Evolutionary conservation across 2,113 vertebrate species (phyloP).

Genomic region (Ceyx melanurus): DNA sequence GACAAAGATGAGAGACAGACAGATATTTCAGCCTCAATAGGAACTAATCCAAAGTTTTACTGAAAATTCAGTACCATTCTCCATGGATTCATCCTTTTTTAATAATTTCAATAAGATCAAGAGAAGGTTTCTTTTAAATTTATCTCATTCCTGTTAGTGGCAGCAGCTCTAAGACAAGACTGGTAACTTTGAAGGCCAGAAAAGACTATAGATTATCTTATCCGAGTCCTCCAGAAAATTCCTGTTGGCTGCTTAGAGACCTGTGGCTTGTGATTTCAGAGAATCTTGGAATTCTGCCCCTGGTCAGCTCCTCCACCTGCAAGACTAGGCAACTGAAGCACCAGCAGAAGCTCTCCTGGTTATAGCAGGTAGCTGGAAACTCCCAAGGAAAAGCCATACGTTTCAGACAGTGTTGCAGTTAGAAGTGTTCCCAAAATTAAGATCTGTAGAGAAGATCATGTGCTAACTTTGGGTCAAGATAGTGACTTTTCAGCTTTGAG

Average conservation of each 20-base stretch:
- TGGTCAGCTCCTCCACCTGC: neutral
- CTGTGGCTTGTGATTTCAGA: neutral
- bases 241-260: neutral
- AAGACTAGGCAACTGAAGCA: neutral
- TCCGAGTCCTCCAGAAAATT: neutral
- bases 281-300: neutral
- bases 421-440: neutral
- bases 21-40: slow-evolving; percentile 45
- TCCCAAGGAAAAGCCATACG: neutral
- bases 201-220: neutral
- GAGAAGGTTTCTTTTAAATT: neutral
- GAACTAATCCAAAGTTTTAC: slow-evolving; percentile 54
- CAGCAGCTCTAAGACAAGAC: neutral
- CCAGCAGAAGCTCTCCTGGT: neutral
- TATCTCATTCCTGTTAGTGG: neutral
- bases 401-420: neutral
- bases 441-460: neutral
- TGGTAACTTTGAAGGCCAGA: neutral
- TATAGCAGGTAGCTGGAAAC: neutral
- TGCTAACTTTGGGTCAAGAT: neutral
- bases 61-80: slow-evolving; percentile 15
- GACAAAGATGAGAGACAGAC: slow-evolving; percentile 51
- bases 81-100: neutral
- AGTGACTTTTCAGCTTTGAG: neutral
- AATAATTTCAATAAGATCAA: neutral